Conservation (phyloP, 2,113 vertebrate genomes). For the Peromyscus maniculatus region DNA sequence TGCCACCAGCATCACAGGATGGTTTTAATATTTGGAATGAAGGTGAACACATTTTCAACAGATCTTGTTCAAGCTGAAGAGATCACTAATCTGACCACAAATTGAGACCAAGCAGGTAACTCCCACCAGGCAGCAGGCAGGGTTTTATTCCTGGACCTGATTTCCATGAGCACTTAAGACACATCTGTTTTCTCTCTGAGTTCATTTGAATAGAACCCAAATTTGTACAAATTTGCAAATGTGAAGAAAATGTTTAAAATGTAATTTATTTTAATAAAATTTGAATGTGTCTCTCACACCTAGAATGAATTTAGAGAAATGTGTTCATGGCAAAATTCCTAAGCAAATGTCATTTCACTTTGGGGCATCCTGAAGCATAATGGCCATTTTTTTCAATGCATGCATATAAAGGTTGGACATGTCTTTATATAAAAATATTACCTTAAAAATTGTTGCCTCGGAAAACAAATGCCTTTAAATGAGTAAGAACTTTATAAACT, state of each 20-base stretch:
- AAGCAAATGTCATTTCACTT: slow-evolving; percentile 70
- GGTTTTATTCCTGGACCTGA: background rate
- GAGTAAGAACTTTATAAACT: slow-evolving; percentile 77
- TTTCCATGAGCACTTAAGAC: background rate
- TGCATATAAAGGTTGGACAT: background rate
- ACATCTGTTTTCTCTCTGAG: slow-evolving; percentile 49
- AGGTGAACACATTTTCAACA: background rate
- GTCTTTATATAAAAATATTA: background rate
- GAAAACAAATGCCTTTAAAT: slow-evolving; percentile 4
- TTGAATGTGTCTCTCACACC: slow-evolving; percentile 42
- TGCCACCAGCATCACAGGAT: background rate
- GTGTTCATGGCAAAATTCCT: slow-evolving; percentile 67
- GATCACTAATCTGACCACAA: background rate
- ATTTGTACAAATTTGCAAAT: slow-evolving; percentile 31
- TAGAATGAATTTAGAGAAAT: slow-evolving; percentile 54
- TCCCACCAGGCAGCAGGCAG: background rate
- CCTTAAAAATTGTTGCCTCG: slow-evolving; percentile 48
- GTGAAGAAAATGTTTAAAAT: slow-evolving; percentile 56
- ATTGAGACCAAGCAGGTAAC: slow-evolving; percentile 11
- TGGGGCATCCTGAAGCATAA: background rate
- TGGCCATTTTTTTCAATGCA: background rate
- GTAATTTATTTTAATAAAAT: slow-evolving; percentile 57
- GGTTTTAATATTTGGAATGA: background rate
- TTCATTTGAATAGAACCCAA: slow-evolving; percentile 52
- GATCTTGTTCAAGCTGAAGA: slow-evolving; percentile 17